These are phyloP conservation scores for Alligator sinensis DNA, from an alignment of 2,113 vertebrate genomes.

Conservation along the genomic window DNA sequence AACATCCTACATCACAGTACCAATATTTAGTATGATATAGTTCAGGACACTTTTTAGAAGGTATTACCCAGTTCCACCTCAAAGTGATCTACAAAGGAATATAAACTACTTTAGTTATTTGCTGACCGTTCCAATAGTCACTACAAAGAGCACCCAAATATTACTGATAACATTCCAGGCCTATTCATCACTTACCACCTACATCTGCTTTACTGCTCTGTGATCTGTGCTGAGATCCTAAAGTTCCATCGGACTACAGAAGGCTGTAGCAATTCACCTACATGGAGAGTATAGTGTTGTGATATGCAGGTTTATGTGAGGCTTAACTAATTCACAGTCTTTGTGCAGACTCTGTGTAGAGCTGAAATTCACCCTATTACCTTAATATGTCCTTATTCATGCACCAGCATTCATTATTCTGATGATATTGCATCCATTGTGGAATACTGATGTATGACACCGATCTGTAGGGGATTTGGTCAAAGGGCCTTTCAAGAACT, in stretches of 20 bases:
- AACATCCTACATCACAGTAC: not conserved
- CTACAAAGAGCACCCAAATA: not conserved
- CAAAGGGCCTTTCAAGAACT: slow-evolving; percentile 13
- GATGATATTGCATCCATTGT: slow-evolving; percentile 2
- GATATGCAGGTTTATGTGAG: not conserved
- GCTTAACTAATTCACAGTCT: not conserved
- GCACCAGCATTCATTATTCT: slow-evolving; percentile 2
- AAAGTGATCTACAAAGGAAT: not conserved
- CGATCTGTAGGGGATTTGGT: slow-evolving; percentile 63
- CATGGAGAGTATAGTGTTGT: rapidly evolving
- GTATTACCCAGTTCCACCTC: not conserved
- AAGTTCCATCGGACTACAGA: not conserved
- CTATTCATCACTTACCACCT: not conserved
- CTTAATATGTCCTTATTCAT: not conserved
- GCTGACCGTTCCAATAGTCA: not conserved
- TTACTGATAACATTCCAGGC: not conserved
- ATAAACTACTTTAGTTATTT: not conserved
- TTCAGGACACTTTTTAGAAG: not conserved
- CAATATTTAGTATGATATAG: not conserved
- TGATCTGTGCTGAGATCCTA: not conserved
- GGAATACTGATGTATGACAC: not conserved
- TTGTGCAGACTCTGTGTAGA: not conserved
- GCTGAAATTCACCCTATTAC: not conserved
- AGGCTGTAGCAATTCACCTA: not conserved
- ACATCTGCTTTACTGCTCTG: not conserved